These are phyloP conservation scores for Myrmecophaga tridactyla DNA, from an alignment of 2,113 vertebrate species.

Conservation along the genomic window DNA sequence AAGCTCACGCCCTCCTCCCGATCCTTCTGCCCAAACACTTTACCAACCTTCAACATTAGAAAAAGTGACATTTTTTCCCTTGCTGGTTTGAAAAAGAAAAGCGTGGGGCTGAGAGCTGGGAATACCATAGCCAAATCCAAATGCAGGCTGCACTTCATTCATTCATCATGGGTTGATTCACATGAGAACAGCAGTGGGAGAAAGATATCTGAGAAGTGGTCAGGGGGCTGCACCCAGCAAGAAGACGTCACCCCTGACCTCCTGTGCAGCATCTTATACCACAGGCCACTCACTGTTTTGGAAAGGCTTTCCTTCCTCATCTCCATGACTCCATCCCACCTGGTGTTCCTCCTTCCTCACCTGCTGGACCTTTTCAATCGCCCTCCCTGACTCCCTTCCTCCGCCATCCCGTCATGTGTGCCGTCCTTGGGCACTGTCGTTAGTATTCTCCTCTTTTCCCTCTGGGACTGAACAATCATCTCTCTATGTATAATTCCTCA, in stretches of 20 bases:
- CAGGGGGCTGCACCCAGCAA: not conserved
- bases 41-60: too few relatives aligned
- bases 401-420: too few relatives aligned
- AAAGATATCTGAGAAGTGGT: not conserved
- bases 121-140: not conserved
- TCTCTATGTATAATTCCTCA: not conserved
- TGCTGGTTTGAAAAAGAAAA: accelerated
- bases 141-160: too few relatives aligned
- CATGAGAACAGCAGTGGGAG: accelerated
- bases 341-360: not conserved
- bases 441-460: not conserved
- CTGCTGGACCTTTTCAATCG: too few relatives aligned
- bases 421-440: not conserved
- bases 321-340: accelerated
- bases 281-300: not conserved
- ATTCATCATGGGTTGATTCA: too few relatives aligned
- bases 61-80: not conserved
- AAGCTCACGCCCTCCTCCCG: accelerated
- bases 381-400: not conserved
- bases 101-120: not conserved
- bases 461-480: not conserved
- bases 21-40: not conserved
- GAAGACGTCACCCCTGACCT: not conserved
- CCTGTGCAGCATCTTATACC: accelerated
- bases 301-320: not conserved